Conservation (phyloP, 2,888 invertebrate species). For the Pandemis heparana region DNA sequence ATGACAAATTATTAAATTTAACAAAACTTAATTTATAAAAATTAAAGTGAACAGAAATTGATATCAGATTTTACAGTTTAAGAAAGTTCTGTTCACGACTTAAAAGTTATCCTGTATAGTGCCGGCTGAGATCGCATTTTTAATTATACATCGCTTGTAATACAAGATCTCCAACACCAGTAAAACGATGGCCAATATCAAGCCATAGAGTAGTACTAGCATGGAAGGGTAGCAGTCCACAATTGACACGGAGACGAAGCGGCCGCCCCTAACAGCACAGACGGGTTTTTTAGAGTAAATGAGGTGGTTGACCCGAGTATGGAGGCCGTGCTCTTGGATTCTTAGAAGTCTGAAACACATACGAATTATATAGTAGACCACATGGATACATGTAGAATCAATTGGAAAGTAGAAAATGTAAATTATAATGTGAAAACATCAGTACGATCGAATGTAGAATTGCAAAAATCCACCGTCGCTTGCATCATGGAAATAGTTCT, state of each 20-base stretch:
- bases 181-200: constrained; percentile 45
- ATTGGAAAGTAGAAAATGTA: not conserved
- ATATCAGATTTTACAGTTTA: too few species aligned
- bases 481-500: too few species aligned
- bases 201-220: constrained; percentile 73
- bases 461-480: too few species aligned
- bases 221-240: constrained; percentile 86
- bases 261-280: constrained; percentile 82
- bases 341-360: constrained; percentile 75
- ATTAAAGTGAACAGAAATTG: too few species aligned
- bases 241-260: constrained; percentile 87
- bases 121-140: not conserved
- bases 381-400: not conserved
- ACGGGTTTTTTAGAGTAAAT: constrained; percentile 87
- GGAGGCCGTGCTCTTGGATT: constrained; percentile 86
- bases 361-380: too few species aligned
- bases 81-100: too few species aligned
- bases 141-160: not conserved
- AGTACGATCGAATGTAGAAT: too few species aligned
- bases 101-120: too few species aligned
- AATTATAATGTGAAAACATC: too few species aligned
- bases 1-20: too few species aligned
- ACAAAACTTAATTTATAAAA: too few species aligned
- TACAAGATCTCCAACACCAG: constrained; percentile 15
- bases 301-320: constrained; percentile 81